Conservation (phyloP, 1,140 invertebrate genomes). For the Cydia fagiglandana region DNA sequence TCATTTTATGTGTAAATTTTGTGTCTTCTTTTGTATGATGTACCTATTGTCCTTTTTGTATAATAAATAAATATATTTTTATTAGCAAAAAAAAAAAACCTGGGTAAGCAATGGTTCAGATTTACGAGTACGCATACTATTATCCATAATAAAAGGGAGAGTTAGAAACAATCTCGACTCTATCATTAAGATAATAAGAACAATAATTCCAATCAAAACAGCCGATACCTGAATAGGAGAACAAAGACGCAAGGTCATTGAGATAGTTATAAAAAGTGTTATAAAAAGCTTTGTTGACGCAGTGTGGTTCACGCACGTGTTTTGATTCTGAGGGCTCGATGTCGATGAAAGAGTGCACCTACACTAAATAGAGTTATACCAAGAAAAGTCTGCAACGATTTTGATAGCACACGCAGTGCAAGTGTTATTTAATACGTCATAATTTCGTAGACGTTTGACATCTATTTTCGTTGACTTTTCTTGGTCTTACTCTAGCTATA, state of each 20-base stretch:
- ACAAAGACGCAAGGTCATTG: constrained; percentile 7
- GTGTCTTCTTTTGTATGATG: too few relatives aligned
- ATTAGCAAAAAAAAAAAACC: too few relatives aligned
- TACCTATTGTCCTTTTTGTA: too few relatives aligned
- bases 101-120: too few relatives aligned
- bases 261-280: neutral
- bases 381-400: too few relatives aligned
- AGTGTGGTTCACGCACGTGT: constrained; percentile 2
- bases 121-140: neutral
- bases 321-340: neutral
- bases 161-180: neutral
- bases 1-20: too few relatives aligned
- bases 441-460: too few relatives aligned
- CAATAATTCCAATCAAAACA: neutral
- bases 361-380: neutral
- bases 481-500: too few relatives aligned
- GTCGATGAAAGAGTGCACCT: neutral
- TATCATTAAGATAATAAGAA: neutral
- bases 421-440: too few relatives aligned
- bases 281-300: neutral
- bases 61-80: too few relatives aligned
- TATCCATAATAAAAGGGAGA: neutral
- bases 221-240: neutral
- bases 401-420: too few relatives aligned
- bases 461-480: too few relatives aligned